A percentile compares a stretch with the other conserved stretches of the same genome.
Evolutionary conservation across 53 echinoderm and acorn worm species (phyloP).

Genomic region (Astropecten irregularis): DNA sequence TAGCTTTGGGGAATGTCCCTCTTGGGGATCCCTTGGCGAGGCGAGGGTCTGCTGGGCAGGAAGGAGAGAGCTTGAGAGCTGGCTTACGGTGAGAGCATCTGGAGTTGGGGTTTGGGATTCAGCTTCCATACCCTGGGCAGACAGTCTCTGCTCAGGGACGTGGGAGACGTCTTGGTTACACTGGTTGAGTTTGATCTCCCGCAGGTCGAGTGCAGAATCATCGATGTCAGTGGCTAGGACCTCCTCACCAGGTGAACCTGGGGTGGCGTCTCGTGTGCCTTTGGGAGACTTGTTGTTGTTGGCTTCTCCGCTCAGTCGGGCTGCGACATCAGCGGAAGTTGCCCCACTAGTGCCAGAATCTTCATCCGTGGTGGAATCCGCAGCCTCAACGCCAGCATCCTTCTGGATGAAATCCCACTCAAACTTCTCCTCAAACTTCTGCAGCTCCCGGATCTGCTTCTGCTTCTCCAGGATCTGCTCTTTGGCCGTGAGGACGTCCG

Average conservation of each 20-base stretch:
- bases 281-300: slow-evolving; percentile 79
- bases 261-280: slow-evolving; percentile 51
- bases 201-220: slow-evolving; percentile 77
- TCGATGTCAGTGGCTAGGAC: slow-evolving; percentile 57
- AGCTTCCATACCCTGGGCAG: slow-evolving; percentile 44
- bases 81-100: background rate
- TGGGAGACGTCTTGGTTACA: slow-evolving; percentile 27
- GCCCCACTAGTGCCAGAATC: slow-evolving; percentile 20
- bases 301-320: slow-evolving; percentile 50
- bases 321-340: slow-evolving; percentile 11
- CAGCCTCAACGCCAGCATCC: slow-evolving; percentile 15
- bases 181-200: slow-evolving; percentile 80
- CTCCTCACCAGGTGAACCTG: slow-evolving; percentile 64
- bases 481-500: slow-evolving; percentile 72
- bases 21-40: slow-evolving; percentile 34
- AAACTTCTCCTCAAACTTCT: slow-evolving; percentile 94
- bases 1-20: slow-evolving; percentile 47
- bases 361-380: slow-evolving; percentile 41
- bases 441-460: slow-evolving; percentile 91
- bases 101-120: slow-evolving; percentile 48
- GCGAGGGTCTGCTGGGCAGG: background rate
- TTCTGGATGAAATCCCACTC: slow-evolving; percentile 69
- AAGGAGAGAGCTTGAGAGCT: background rate
- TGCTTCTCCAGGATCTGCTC: slow-evolving; percentile 99
- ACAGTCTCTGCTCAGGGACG: slow-evolving; percentile 31